Percentiles rank a stretch among this genome's conserved stretches.
phyloP scores from a whole-genome alignment of 2,113 vertebrate genomes.

The Bubo blakistoni region DNA sequence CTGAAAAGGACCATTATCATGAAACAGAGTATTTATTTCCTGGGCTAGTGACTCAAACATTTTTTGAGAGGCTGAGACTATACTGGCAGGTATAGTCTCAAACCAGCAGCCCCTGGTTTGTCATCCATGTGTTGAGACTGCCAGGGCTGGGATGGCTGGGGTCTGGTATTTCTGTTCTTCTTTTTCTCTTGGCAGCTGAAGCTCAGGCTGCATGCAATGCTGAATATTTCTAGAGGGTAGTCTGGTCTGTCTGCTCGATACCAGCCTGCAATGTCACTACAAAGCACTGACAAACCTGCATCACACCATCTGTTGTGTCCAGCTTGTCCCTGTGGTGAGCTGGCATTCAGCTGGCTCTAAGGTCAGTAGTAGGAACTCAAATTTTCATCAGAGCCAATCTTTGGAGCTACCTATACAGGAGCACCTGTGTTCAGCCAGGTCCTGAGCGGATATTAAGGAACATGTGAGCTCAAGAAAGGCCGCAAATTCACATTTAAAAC shows the following conservation, averaged over 20 bases:
- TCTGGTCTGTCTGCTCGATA: background rate
- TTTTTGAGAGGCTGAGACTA: background rate
- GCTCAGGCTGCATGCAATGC: background rate
- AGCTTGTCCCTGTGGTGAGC: accelerated
- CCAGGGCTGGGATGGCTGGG: background rate
- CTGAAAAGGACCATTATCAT: background rate
- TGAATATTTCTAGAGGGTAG: background rate
- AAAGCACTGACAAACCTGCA: background rate
- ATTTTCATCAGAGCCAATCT: background rate
- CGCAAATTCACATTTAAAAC: background rate
- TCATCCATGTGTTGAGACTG: background rate
- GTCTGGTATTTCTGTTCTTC: background rate
- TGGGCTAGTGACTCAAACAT: background rate
- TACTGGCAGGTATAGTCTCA: background rate
- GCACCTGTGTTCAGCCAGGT: background rate
- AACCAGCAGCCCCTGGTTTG: background rate
- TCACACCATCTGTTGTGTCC: background rate
- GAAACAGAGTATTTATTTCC: background rate
- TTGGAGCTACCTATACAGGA: background rate
- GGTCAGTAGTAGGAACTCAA: background rate
- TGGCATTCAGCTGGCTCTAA: background rate
- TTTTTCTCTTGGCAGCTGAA: background rate
- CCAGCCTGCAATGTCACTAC: background rate
- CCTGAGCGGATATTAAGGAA: background rate
- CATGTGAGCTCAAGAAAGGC: background rate